Percentiles rank a stretch among this genome's conserved stretches.
Evolutionary conservation across 2,888 invertebrate species (phyloP).

Genomic region (Amiota communis): DNA sequence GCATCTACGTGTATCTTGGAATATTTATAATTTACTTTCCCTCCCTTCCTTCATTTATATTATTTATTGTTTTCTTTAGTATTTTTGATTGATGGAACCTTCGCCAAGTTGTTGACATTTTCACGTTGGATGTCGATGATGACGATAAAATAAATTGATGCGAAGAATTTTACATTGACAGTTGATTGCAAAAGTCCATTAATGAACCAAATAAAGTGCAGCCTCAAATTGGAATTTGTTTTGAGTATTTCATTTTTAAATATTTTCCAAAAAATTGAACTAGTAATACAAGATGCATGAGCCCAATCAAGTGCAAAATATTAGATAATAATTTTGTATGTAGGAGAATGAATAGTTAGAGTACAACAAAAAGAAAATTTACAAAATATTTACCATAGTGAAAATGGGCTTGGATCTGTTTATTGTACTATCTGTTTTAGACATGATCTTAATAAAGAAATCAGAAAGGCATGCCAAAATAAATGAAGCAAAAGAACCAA

Average conservation of each 20-base stretch:
- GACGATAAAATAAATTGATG: constrained; percentile 20
- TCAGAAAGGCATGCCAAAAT: constrained; percentile 1
- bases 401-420: not conserved
- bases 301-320: constrained; percentile 26
- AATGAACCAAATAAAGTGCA: constrained; percentile 21
- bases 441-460: constrained; percentile 27
- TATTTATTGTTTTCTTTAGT: constrained; percentile 43
- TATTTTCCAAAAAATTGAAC: not conserved
- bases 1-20: not conserved
- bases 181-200: constrained; percentile 67
- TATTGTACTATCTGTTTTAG: constrained; percentile 17
- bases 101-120: constrained; percentile 64
- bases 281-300: not conserved
- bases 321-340: constrained; percentile 22
- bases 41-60: not conserved
- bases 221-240: not conserved
- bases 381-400: not conserved
- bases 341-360: not conserved
- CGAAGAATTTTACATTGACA: constrained; percentile 50
- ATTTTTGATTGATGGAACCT: constrained; percentile 65
- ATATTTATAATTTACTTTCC: not conserved
- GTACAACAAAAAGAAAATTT: not conserved
- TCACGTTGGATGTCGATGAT: not conserved
- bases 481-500: constrained; percentile 27
- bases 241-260: no score